Percentiles rank a stretch among this genome's conserved stretches.
phyloP scores from a whole-genome alignment of 2,888 invertebrate species.

The Nymphalis c-album region DNA sequence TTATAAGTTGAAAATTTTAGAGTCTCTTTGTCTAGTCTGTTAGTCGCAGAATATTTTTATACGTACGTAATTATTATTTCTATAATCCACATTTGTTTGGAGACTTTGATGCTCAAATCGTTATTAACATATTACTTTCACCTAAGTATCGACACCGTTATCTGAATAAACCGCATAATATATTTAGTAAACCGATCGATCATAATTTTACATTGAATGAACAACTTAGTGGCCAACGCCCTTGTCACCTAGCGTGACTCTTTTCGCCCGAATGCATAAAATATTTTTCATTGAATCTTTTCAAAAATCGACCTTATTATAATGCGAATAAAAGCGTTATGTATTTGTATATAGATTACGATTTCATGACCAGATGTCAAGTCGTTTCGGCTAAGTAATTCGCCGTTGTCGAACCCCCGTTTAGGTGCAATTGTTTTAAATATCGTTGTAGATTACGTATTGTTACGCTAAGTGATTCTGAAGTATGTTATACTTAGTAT shows the following conservation, averaged over 20 bases:
- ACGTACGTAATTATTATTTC: too few species aligned
- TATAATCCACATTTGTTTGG: too few species aligned
- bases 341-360: too few species aligned
- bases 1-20: too few species aligned
- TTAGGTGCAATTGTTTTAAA: constrained; percentile 24
- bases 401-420: constrained; percentile 14
- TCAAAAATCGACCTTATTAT: not conserved
- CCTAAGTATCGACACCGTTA: too few species aligned
- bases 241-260: constrained; percentile 47
- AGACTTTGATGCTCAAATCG: too few species aligned
- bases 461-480: constrained; percentile 1
- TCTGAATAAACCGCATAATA: not conserved
- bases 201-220: constrained; percentile 25
- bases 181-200: constrained; percentile 24
- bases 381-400: constrained; percentile 25
- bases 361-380: constrained; percentile 27
- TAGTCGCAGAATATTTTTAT: too few species aligned
- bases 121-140: too few species aligned
- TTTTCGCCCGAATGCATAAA: constrained; percentile 47
- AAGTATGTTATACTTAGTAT: not conserved
- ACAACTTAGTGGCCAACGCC: constrained; percentile 33
- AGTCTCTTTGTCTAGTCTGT: too few species aligned
- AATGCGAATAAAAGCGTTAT: not conserved
- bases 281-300: not conserved
- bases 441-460: constrained; percentile 6